These are phyloP conservation scores for Rhinolophus ferrumequinum DNA, from an alignment of 2,113 vertebrate genomes.

Conservation along the genomic window DNA sequence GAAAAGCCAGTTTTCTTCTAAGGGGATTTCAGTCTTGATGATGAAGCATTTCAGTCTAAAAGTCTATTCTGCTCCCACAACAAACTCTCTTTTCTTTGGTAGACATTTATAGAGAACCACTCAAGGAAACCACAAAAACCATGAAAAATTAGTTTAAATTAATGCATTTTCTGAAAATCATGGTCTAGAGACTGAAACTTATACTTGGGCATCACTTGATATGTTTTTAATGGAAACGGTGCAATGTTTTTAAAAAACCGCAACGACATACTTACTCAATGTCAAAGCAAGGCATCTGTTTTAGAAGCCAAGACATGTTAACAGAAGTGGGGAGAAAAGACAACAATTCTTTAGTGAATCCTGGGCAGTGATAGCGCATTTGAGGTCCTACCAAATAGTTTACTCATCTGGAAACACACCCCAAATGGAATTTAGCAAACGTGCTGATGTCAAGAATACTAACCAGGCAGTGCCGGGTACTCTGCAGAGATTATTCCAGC, in stretches of 20 bases:
- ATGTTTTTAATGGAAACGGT: slow-evolving; percentile 63
- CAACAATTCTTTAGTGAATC: neutral
- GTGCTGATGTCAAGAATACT: neutral
- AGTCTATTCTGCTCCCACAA: slow-evolving; percentile 35
- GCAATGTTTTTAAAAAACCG: neutral
- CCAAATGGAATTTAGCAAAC: neutral
- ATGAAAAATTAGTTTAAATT: slow-evolving; percentile 75
- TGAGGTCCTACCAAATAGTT: neutral
- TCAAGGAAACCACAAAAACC: slow-evolving; percentile 68
- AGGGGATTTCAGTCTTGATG: slow-evolving; percentile 24
- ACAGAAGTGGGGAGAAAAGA: neutral
- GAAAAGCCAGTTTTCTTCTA: slow-evolving; percentile 24
- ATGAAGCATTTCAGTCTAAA: slow-evolving; percentile 3
- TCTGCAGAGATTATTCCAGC: neutral
- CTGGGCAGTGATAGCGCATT: neutral
- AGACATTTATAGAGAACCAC: slow-evolving; percentile 29
- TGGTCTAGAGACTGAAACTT: slow-evolving; percentile 41
- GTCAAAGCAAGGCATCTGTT: slow-evolving; percentile 57
- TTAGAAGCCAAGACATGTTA: slow-evolving; percentile 45
- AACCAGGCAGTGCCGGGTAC: neutral
- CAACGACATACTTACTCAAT: neutral
- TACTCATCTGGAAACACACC: neutral
- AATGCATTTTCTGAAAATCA: slow-evolving; percentile 73
- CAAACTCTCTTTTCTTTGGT: slow-evolving; percentile 44
- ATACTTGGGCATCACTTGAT: slow-evolving; percentile 56